Percentiles rank a stretch among this genome's conserved stretches.
These are phyloP conservation scores for Phenacoccus solenopsis DNA, from an alignment of 1,140 invertebrate species.

Conservation along the genomic window DNA sequence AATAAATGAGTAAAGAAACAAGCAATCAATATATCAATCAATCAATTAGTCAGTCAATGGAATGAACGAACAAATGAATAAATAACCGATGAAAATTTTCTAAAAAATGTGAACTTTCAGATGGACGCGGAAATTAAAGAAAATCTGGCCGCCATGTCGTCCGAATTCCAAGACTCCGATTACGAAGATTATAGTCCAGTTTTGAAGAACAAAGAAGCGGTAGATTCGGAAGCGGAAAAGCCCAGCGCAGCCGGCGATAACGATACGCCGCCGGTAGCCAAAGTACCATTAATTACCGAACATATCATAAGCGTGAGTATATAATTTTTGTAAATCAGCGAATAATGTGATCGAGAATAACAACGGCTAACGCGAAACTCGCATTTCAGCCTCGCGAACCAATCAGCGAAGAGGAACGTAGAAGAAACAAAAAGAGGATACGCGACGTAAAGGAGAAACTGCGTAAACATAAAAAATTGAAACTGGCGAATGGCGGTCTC, in stretches of 20 bases:
- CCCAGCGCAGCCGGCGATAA: neutral
- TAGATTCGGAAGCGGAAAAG: neutral
- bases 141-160: neutral
- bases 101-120: neutral
- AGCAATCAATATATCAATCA: no score
- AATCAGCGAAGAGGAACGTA: neutral
- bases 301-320: conserved; percentile 9
- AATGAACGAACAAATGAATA: no score
- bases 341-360: neutral
- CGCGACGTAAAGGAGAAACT: conserved; percentile 57
- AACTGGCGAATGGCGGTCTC: conserved; percentile 32
- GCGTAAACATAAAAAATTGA: conserved; percentile 51
- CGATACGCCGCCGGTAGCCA: neutral
- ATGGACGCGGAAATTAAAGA: conserved; percentile 14
- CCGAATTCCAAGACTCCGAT: neutral
- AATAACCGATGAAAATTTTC: no score
- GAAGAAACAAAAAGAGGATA: conserved; percentile 45
- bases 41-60: no score
- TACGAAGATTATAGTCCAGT: conserved; percentile 20
- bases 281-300: neutral
- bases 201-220: neutral
- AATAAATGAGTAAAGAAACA: no score
- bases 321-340: no score
- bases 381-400: conserved; percentile 1
- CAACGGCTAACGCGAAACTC: neutral